Evolutionary conservation across 2,888 invertebrate genomes (phyloP).

Genomic region (Acutogordius australiensis): DNA sequence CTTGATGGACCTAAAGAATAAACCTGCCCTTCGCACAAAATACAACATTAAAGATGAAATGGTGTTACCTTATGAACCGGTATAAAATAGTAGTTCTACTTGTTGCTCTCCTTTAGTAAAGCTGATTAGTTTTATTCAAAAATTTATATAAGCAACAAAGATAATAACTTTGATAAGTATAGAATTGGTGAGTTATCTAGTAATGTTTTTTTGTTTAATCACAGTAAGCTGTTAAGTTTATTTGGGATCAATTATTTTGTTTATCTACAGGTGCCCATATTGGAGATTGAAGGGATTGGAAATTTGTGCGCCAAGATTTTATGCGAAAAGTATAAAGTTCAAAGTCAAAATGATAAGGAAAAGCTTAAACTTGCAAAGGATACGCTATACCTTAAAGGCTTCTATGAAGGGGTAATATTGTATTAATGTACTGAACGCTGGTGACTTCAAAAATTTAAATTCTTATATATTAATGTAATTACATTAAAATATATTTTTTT

Average conservation of each 20-base stretch:
- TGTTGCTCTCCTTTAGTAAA: too few species aligned
- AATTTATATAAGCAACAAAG: neutral
- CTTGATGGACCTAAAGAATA: constrained; percentile 68
- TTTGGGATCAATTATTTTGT: too few species aligned
- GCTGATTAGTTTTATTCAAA: too few species aligned
- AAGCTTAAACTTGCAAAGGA: constrained; percentile 81
- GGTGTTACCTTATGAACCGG: constrained; percentile 39
- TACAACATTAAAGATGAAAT: constrained; percentile 54
- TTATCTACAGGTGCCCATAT: constrained; percentile 54
- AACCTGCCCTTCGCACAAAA: constrained; percentile 62
- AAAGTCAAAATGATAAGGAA: constrained; percentile 82
- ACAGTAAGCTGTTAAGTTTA: too few species aligned
- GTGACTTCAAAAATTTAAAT: too few species aligned
- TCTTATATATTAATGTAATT: too few species aligned
- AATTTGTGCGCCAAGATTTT: constrained; percentile 48
- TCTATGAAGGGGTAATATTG: constrained; percentile 37
- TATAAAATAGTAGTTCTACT: constrained; percentile 26
- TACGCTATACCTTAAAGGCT: constrained; percentile 71
- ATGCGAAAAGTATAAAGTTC: constrained; percentile 66
- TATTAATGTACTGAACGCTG: constrained; percentile 14
- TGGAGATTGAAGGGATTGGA: constrained; percentile 65
- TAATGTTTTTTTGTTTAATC: too few species aligned
- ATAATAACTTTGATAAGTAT: neutral
- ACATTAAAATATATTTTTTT: too few species aligned
- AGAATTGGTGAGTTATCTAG: too few species aligned